A percentile compares a stretch with the other conserved stretches of the same genome.
These are phyloP conservation scores for Contarinia nasturtii DNA, from an alignment of 1,140 invertebrate species.

Conservation along the genomic window DNA sequence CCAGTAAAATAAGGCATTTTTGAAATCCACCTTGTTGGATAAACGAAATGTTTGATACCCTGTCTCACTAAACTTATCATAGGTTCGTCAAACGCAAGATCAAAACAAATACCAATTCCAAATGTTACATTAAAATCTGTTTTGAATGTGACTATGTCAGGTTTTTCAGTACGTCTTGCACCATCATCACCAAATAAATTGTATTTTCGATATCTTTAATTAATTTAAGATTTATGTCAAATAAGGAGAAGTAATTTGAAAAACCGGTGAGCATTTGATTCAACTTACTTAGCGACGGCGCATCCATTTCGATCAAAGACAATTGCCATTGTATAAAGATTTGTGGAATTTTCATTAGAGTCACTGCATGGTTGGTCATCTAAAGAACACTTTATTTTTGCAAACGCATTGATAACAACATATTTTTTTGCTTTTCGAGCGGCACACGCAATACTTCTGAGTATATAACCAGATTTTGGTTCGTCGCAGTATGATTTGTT, in stretches of 20 bases:
- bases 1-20: constrained; percentile 45
- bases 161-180: background rate
- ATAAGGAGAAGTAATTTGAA: no score
- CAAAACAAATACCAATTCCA: constrained; percentile 61
- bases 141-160: constrained; percentile 35
- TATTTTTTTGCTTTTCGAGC: background rate
- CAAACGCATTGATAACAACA: background rate
- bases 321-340: background rate
- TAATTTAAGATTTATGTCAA: background rate
- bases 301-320: background rate
- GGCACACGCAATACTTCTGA: background rate
- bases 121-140: constrained; percentile 72
- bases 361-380: background rate
- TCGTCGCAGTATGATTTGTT: no score
- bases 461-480: background rate
- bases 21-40: constrained; percentile 51
- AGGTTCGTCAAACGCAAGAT: constrained; percentile 50
- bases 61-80: constrained; percentile 9
- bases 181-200: constrained; percentile 40
- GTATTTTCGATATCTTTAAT: constrained; percentile 49
- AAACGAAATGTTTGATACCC: constrained; percentile 45
- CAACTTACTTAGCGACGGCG: background rate
- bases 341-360: background rate
- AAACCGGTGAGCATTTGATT: no score
- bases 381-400: background rate